Evolutionary conservation across 2,113 vertebrate genomes (phyloP), one percentile per base, ranked within the genome.

Genomic region (Thamnaconus septentrionalis): DNA sequence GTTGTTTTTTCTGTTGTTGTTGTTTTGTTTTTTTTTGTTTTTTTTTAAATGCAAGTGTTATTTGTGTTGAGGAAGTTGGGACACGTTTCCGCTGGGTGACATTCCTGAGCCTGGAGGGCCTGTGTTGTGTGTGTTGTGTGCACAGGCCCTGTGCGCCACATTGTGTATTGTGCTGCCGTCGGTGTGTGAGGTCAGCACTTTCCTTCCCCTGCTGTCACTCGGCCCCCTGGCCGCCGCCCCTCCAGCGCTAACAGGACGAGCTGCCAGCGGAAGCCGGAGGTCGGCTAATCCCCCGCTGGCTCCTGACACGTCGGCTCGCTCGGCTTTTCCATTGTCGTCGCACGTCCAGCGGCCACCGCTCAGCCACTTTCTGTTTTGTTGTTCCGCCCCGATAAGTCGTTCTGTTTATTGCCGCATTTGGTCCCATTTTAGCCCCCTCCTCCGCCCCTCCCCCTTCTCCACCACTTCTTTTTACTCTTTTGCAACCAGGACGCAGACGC

Each of bases 161-260:
- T 64, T 40, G 57, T 59, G 63, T 75, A 60, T 74, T 65, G 51
- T 77, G 51, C 10, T 60, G 9, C 59, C 75, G 82, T 69, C 74
- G 78, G 73, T 79, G 80, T 91, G 87, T 90, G 85, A 91, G 87
- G 71, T 91, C 88, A 92, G 90, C 90, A 91, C 81, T 91, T 91
- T 90, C 86, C 88, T 86, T 76, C 82, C 66, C 73, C 71, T 46
- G 18, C 5, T 75, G 71, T 80, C 75, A 81, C 81, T 81, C 72
- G 60, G 6, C 49, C 53, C 56, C 62, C 42, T 51, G 11, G 47
- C 5, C 58, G 9, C 72, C 12, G 58, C 54, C 65, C 77, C 69
- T 48, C 67, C 63, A 49, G 66, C 41, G 75, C 73, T 78, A 86
- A 90, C 90, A 89, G 88, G 87, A 90, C 83, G 62, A 82, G 75